These are phyloP conservation scores for Ageneiosus marmoratus DNA, from an alignment of 2,113 vertebrate genomes.

Conservation along the genomic window DNA sequence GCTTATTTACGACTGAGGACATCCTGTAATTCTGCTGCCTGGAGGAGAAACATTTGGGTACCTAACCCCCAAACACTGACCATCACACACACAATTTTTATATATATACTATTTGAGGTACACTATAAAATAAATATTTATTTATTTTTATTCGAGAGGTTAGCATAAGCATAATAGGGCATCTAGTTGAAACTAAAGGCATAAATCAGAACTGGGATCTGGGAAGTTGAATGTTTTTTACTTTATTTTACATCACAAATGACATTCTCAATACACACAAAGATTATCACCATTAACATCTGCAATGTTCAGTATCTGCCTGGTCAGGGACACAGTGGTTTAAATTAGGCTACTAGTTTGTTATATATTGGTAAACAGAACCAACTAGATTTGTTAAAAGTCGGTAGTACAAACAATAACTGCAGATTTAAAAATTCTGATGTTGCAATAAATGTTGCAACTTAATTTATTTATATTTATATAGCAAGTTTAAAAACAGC, in stretches of 20 bases:
- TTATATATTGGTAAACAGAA: neutral
- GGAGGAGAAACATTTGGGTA: conserved; percentile 4
- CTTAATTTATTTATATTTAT: no score
- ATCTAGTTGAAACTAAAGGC: neutral
- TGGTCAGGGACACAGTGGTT: neutral
- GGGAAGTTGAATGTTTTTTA: no score
- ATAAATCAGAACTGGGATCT: no score
- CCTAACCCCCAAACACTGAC: neutral
- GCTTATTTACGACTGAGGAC: conserved; percentile 66
- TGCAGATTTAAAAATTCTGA: neutral
- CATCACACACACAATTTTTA: neutral
- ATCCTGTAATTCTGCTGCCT: conserved; percentile 65
- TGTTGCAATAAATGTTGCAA: no score
- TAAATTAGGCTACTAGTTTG: neutral
- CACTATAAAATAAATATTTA: no score
- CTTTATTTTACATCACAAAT: no score
- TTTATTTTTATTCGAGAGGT: no score
- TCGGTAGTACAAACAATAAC: neutral
- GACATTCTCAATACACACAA: neutral
- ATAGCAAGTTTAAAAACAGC: no score
- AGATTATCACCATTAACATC: no score
- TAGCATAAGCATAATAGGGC: neutral
- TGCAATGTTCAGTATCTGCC: no score
- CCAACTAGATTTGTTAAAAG: neutral
- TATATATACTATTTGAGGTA: neutral